phyloP scores from a whole-genome alignment of 2,888 invertebrate species.

The Ganaspis brasiliensis region DNA sequence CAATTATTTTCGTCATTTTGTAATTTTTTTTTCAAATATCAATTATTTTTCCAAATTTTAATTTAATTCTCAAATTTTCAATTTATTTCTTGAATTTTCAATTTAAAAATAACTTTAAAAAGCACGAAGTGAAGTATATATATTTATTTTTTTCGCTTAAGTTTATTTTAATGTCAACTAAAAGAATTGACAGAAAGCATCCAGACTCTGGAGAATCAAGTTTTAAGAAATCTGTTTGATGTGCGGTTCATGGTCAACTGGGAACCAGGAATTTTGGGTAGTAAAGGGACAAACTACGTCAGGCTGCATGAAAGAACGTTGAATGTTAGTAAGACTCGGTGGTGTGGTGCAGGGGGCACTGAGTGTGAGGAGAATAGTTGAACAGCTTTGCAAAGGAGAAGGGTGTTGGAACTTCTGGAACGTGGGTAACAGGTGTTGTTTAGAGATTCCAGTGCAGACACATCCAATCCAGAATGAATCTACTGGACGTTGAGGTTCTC shows the following conservation, averaged over 20 bases:
- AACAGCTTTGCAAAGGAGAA: constrained; percentile 24
- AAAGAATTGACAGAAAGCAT: too few relatives aligned
- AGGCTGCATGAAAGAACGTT: constrained; percentile 27
- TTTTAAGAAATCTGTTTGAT: background rate
- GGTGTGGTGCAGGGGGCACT: background rate
- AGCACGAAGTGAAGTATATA: too few relatives aligned
- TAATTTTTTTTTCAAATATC: too few relatives aligned
- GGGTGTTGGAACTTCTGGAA: constrained; percentile 53
- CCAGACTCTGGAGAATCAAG: background rate
- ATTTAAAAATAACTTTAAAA: too few relatives aligned
- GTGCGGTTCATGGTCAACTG: constrained; percentile 2
- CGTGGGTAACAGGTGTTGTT: constrained; percentile 76
- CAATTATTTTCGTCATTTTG: too few relatives aligned
- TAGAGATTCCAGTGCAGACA: constrained; percentile 58
- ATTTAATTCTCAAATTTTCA: too few relatives aligned
- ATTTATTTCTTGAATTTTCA: too few relatives aligned
- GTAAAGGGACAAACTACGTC: constrained; percentile 5
- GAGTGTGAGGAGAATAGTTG: constrained; percentile 33
- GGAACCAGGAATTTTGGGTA: background rate
- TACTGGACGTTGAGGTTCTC: constrained; percentile 22
- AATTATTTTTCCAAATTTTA: too few relatives aligned
- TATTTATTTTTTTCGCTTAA: too few relatives aligned
- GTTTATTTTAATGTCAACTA: too few relatives aligned
- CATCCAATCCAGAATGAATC: constrained; percentile 36
- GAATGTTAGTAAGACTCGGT: constrained; percentile 17